Evolutionary conservation across 2,888 invertebrate genomes (phyloP), one percentile per base, ranked within the genome.

Genomic region (Cactoblastis cactorum): DNA sequence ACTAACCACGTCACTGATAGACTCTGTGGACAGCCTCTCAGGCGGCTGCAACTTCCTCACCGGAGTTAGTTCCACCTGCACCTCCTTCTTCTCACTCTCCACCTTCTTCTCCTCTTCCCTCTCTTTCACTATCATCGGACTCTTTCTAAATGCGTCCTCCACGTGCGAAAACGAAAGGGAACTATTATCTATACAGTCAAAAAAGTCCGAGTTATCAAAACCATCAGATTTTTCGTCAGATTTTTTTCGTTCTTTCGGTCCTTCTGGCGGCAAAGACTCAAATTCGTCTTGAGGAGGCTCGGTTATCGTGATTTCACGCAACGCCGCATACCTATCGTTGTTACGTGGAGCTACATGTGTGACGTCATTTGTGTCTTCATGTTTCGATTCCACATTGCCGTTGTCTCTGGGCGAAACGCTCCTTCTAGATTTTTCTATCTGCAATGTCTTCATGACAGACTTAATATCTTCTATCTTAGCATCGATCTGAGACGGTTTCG

Each of bases 241-340:
- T 64, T 79, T 85, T 61, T 91, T 90, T 5, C 85, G 68, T 53
- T 90, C 90, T 61, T 89, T 90, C 0, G 89, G 82, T n/a, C 71
- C 59, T 63, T 90, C 90, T 0, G 90, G 82, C 0, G 90, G 90
- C 24, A 89, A 56, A 0, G 86, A 88, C 57, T 89, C 88, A 51
- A 83, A 84, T 52, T 92, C 92, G 6, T 92, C 92, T 62, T 72
- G 87, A 43, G 83, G 85, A 55, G 84, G 89, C 67, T 93, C 93
- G 0, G 92, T 93, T 50, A 92, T 85, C 33, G 95, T 95, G 9
- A 94, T 93, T 69, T 96, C 96, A 0, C 96, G 88, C 46, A 96
- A 77, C 0, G 96, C 96, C 0, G 96, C 96, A 71, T 96, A 96
- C 64, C 93, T 92, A 77, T 96, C 96, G 61, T 80, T 43, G 11